Conservation (phyloP, 2,113 vertebrate species). For the Nycticryphes semicollaris region DNA sequence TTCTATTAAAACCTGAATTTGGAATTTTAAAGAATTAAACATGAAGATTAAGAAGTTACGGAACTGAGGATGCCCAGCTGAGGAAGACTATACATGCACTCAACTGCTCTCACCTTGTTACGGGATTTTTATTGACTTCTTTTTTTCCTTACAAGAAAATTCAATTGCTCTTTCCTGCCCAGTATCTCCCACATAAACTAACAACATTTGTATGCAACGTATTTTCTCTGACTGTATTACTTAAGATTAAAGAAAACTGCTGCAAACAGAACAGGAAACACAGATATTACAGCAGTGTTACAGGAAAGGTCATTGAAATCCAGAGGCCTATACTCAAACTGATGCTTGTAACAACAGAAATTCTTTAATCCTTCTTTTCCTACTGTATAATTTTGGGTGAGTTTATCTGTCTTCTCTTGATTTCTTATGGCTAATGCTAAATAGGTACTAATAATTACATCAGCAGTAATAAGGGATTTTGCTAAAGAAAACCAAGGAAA, state of each 20-base stretch:
- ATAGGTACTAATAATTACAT: not conserved
- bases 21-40: not conserved
- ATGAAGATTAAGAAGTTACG: not conserved
- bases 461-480: not conserved
- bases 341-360: not conserved
- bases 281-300: not conserved
- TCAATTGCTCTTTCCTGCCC: not conserved
- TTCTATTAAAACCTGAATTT: not conserved
- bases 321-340: not conserved
- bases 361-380: not conserved
- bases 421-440: not conserved
- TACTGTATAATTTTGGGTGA: not conserved
- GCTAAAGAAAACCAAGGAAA: not conserved
- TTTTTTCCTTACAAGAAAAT: not conserved
- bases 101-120: not conserved
- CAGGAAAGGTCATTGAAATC: not conserved
- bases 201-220: rapidly evolving
- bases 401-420: not conserved
- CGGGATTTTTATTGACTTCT: not conserved
- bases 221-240: not conserved
- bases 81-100: not conserved
- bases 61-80: not conserved
- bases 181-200: not conserved
- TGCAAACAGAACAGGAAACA: not conserved
- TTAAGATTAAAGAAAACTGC: not conserved